Base-by-base conservation (phyloP, 2,113 vertebrate genomes). In the Calyptommatus sinebrachiatus region DNA sequence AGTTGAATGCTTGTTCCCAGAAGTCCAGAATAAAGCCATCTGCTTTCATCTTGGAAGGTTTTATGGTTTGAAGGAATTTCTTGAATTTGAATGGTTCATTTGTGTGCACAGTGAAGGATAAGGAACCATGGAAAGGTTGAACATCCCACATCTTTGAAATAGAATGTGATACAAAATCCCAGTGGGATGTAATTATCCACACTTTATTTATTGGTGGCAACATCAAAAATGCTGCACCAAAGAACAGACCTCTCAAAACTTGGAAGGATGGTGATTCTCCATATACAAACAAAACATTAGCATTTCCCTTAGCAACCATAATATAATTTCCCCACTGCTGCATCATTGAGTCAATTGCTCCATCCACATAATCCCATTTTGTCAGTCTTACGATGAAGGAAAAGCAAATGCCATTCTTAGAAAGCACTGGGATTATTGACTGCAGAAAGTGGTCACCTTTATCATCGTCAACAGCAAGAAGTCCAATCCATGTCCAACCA, bases 401-500 rank as follows among this genome's bases (percentile, higher is more conserved):
- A 29, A 4, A 28, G 28, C 63, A 66, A n/a, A 66, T 66, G 26
- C 63, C n/a, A 14, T 66, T 66, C n/a, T 66, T n/a, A 10, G 63
- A 28, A 28, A 66, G n/a, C n/a, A 66, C 28, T 28, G 63, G n/a
- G 4, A 3, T n/a, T n/a, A 66, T 11, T 29, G 63, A 12, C 28
- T 29, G 63, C 26, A 66, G 28, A 66, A 66, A 66, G 9, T 12
- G 26, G 12, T 66, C 63, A n/a, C 63, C 63, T 10, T 29, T 66
- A 10, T 66, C 63, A 66, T 71, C 69, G 46, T 71, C n/a, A 22
- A 71, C 22, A 24, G 29, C 41, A 8, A 71, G 2, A 11, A 71
- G 41, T 21, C 69, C 69, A 71, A 71, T 71, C 69, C 69, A 85
- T 0, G n/a, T 78, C 86, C 84, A 87, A 12, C n/a, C 26, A 31